Base-by-base conservation (phyloP, 2,113 vertebrate genomes). In the Sclerurus mexicanus region DNA sequence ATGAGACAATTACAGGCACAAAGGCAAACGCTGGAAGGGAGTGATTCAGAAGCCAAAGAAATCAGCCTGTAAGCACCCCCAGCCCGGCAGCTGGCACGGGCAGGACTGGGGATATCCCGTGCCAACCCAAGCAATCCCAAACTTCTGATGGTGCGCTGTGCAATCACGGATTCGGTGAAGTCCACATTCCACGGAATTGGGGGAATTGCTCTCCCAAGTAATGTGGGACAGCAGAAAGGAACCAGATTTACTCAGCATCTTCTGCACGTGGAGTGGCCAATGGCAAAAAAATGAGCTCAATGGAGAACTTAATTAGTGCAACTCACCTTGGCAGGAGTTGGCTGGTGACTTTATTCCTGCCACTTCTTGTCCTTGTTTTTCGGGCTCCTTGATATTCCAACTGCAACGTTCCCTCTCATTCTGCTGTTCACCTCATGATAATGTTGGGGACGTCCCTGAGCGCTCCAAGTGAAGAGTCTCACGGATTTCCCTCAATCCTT, bases 31-130 rank as follows among this genome's bases (percentile, higher is more conserved):
- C 9, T 19, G 49, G 37, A 64, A 80, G n/a, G 7, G 42, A 23
- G 68, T 23, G 50, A 79, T 73, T 89, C 68, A 56, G 12, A 31
- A 88, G 27, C 30, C 63, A 9, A 55, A 69, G 25, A 71, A 64
- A 37, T 3, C 42, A 67, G 22, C 4, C 2, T 3, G 22, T 44
- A 53, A 82, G 22, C 27, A 80, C 40, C 37, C 35, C 64, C 35
- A 37, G n/a, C n/a, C n/a, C n/a, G n/a, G 31, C 55, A 23, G 42
- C 33, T 19, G 23, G n/a, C 59, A 2, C 0, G 2, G 55, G 4
- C 49, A 23, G 56, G 9, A 14, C 31, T 15, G 39, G 50, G 60
- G 66, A 15, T 10, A 2, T 7, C 46, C 35, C 8, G 3, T 9
- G 37, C 49, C 71, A 60, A 8, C 33, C 66, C 42, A 62, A 60